These are phyloP conservation scores for Siphlonurus alternatus DNA, from an alignment of 2,888 invertebrate genomes.

Conservation along the genomic window DNA sequence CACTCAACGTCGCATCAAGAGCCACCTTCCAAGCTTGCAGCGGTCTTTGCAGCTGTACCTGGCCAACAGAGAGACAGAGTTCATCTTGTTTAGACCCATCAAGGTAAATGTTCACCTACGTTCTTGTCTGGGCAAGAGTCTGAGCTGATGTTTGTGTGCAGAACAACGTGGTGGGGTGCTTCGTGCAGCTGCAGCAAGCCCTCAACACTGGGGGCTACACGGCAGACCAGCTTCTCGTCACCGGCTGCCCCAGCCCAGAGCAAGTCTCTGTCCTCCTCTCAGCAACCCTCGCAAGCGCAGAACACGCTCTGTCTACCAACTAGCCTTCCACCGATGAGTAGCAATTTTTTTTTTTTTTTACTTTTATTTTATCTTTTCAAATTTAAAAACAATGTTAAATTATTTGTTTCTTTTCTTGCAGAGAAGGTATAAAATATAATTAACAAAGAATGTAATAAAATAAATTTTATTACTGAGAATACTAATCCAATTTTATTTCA, in stretches of 20 bases:
- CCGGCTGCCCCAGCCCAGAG: conserved; percentile 83
- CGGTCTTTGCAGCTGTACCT: conserved; percentile 88
- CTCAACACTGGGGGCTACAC: conserved; percentile 57
- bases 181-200: conserved; percentile 67
- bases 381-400: neutral
- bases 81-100: conserved; percentile 87
- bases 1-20: conserved; percentile 60
- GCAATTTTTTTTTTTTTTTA: neutral
- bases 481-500: too few species aligned
- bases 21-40: conserved; percentile 61
- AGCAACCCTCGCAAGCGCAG: conserved; percentile 36
- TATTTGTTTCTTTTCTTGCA: neutral
- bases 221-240: conserved; percentile 63
- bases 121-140: too few species aligned
- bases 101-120: conserved; percentile 39
- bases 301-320: neutral
- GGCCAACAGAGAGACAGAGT: conserved; percentile 92
- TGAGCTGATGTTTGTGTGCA: too few species aligned
- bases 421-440: neutral
- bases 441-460: too few species aligned
- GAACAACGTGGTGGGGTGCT: conserved; percentile 78
- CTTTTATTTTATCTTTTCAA: neutral
- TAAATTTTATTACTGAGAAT: too few species aligned
- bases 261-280: conserved; percentile 81
- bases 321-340: neutral